These are phyloP conservation scores for Empis stercorea DNA, from an alignment of 2,888 invertebrate species.

Conservation along the genomic window DNA sequence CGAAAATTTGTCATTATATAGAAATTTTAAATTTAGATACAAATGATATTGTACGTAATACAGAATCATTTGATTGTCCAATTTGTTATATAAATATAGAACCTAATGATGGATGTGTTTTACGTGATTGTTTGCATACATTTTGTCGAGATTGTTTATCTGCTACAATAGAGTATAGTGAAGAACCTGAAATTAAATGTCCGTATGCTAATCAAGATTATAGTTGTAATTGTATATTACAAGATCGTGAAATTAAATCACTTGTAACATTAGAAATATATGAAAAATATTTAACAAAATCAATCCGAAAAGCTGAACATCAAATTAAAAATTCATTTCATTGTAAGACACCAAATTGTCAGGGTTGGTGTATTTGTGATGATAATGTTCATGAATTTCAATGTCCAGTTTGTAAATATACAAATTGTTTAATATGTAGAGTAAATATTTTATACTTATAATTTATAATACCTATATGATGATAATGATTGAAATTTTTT, in stretches of 20 bases:
- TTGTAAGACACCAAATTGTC: slow-evolving; percentile 79
- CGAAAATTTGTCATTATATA: slow-evolving; percentile 37
- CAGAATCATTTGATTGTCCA: slow-evolving; percentile 64
- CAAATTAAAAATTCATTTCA: slow-evolving; percentile 71
- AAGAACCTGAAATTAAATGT: slow-evolving; percentile 68
- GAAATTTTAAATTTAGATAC: slow-evolving; percentile 59
- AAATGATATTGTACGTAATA: slow-evolving; percentile 53
- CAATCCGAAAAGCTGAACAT: slow-evolving; percentile 69
- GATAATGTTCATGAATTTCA: slow-evolving; percentile 68
- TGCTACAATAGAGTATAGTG: slow-evolving; percentile 59
- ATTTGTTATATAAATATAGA: slow-evolving; percentile 61
- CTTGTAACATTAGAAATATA: slow-evolving; percentile 59
- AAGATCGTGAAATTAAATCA: slow-evolving; percentile 73
- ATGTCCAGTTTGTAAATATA: slow-evolving; percentile 68
- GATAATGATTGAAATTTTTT: too few species aligned
- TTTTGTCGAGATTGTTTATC: slow-evolving; percentile 67
- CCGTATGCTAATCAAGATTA: slow-evolving; percentile 65
- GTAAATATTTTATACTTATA: slow-evolving; percentile 36
- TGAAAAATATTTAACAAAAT: slow-evolving; percentile 66
- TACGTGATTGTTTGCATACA: slow-evolving; percentile 76
- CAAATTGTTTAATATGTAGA: slow-evolving; percentile 79
- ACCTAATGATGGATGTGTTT: slow-evolving; percentile 54
- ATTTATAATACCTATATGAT: too few species aligned
- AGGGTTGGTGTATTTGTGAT: slow-evolving; percentile 81
- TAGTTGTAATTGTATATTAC: slow-evolving; percentile 60